Evolutionary conservation across 2,797 vertebrate species (phyloP), one percentile per base, ranked within the genome.

Genomic region (Acanthis flammea): DNA sequence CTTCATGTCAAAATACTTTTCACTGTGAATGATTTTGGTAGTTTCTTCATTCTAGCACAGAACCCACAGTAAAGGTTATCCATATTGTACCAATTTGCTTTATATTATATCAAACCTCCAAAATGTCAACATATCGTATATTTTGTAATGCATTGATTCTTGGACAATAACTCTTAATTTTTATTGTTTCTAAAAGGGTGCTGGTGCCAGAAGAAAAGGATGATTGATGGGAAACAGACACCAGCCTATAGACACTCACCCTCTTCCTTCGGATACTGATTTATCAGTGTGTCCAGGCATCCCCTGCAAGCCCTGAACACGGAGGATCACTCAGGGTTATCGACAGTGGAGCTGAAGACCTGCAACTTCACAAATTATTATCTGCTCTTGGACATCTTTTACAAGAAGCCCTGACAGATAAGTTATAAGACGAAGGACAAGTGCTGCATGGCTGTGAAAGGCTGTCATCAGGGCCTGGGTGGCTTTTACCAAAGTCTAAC

Each of bases 211-310:
- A 98, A 97, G 95, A 97, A 96, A 97, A 97, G 97, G 97, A 98
- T 99, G 98, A 99, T 97, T 98, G 98, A 98, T 98, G 98, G 98
- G 97, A 97, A 95, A 96, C 97, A 97, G 95, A 98, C 97, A 97
- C 98, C 94, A 97, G 97, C 96, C 98, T 95, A 90, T 95, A 97
- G 98, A 98, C 97, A 95, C 83, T 98, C 98, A 97, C 97, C 97
- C 83, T 97, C 96, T 97, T 95, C 96, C 97, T 97, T 97, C 77
- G 86, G 95, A 97, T 92, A 45, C 97, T 97, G 96, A 97, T 92
- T 96, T 97, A 97, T 98, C 98, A 94, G 93, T 76, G 90, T 91
- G 22, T 96, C 97, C 96, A 94, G 96, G 92, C 95, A 61, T 92
- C 80, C 83, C 81, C 90, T 62, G 90, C 45, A 22, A 97, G 85